Base-by-base conservation (phyloP, 2,888 invertebrate genomes). In the Rhyacophila evoluta region DNA sequence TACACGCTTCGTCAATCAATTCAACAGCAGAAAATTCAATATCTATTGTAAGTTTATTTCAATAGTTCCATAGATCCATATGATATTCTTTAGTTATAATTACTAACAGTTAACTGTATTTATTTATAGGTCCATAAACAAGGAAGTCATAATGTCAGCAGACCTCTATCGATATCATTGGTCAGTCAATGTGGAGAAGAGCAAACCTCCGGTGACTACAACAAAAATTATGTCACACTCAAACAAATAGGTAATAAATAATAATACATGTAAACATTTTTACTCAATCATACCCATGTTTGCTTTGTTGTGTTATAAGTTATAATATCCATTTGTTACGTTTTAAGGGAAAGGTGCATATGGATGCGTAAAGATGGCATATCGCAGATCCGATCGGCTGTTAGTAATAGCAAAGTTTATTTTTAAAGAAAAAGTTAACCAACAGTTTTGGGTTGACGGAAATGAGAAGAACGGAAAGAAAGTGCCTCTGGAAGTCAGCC, bases 401-500 rank as follows among this genome's bases (percentile, higher is more conserved):
- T 86, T 93, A 83, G 92, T 93, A 0, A 92, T 94, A 1, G 92
- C 94, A 39, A 94, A 94, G 87, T 94, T 94, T 83, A 93, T 94
- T 74, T 86, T 91, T 74, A 93, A 93, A 83, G 90, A 91, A 83
- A 93, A 93, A 83, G 92, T 94, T n/a, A 91, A 92, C 81, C 89
- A 90, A 2, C 92, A 92, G 83, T 91, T 91, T 84, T 93, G 93
- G 93, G 90, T 91, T 72, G 89, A 90, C 84, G 91, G 89, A 4
- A 87, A 89, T 0, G 88, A 89, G 33, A 81, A 81, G 37, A 82
- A 85, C 10, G 90, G 90, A 0, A 86, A 88, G 25, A 85, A 88
- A 73, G 87, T 93, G 72, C 94, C 94, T 3, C 86, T 93, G 33
- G 94, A 94, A 84, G 90, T 94, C 15, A 91, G 92, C 82, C 86